Evolutionary conservation across 2,888 invertebrate genomes (phyloP).

Genomic region (Melieria picta): DNA sequence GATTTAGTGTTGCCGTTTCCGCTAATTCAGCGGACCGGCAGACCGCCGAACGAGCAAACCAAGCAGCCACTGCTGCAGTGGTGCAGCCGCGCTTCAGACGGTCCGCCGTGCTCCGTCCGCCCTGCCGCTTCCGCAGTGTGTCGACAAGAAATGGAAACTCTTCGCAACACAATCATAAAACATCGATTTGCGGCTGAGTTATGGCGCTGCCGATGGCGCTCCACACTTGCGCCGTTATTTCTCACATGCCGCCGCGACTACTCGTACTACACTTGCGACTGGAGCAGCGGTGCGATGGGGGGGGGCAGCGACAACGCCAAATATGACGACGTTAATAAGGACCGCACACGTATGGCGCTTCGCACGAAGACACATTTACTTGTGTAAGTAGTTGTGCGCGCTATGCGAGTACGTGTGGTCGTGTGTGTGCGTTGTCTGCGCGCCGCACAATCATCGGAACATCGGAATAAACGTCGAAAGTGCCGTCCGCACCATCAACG

Average conservation of each 20-base stretch:
- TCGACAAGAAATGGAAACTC: constrained; percentile 18
- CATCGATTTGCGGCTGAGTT: constrained; percentile 43
- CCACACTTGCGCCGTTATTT: constrained; percentile 3
- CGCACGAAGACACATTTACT: background rate
- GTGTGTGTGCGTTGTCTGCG: background rate
- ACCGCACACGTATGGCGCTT: background rate
- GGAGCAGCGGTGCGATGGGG: background rate
- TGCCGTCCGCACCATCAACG: constrained; percentile 19
- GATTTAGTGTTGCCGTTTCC: constrained; percentile 40
- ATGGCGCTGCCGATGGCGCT: constrained; percentile 31
- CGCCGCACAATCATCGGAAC: background rate
- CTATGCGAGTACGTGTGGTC: background rate
- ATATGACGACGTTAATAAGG: constrained; percentile 10
- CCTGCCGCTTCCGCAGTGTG: constrained; percentile 5
- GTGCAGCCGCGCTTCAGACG: background rate
- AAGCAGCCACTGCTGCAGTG: background rate
- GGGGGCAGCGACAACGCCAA: background rate
- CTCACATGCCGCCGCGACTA: background rate
- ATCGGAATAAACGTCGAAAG: background rate
- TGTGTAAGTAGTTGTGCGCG: background rate
- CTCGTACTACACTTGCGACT: background rate
- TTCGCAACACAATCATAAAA: constrained; percentile 32
- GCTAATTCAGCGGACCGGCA: constrained; percentile 9
- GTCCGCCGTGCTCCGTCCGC: constrained; percentile 3
- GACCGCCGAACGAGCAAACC: too few relatives aligned